These are phyloP conservation scores for Tympanuchus pallidicinctus DNA, from an alignment of 2,113 vertebrate genomes.

Conservation along the genomic window DNA sequence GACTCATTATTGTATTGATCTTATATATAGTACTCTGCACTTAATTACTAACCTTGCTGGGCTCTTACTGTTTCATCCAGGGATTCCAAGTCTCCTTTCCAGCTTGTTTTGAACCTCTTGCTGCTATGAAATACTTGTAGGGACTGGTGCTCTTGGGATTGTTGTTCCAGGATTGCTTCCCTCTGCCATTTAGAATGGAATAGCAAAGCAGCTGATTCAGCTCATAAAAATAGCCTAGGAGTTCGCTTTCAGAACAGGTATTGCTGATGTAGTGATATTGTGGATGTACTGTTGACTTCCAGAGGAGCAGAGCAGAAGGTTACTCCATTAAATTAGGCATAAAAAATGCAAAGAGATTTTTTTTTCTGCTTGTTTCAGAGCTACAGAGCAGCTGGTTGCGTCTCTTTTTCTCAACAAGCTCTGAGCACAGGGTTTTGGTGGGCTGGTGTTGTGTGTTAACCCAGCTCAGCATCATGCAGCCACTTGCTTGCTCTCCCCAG, in stretches of 20 bases:
- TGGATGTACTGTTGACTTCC: not conserved
- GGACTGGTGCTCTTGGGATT: not conserved
- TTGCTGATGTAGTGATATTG: not conserved
- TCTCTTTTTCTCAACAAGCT: not conserved
- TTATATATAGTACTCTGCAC: not conserved
- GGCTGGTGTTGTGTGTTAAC: not conserved
- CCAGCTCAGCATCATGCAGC: not conserved
- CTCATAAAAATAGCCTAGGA: not conserved
- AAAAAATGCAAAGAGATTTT: not conserved
- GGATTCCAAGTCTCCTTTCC: not conserved
- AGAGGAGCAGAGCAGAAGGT: slow-evolving; percentile 21
- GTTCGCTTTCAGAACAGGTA: not conserved
- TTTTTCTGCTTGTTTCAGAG: not conserved
- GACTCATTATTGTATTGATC: not conserved
- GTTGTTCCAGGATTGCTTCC: not conserved
- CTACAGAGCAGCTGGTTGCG: not conserved
- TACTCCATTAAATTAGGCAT: slow-evolving; percentile 7
- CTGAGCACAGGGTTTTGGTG: not conserved
- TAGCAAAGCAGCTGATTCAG: not conserved
- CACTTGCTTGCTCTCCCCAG: not conserved
- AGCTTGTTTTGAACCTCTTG: not conserved
- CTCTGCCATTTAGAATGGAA: slow-evolving; percentile 6
- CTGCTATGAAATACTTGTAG: not conserved
- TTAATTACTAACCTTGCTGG: not conserved
- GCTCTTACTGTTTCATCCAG: not conserved